Conservation (phyloP, 2,888 invertebrate genomes). For the Maniola hyperantus region DNA sequence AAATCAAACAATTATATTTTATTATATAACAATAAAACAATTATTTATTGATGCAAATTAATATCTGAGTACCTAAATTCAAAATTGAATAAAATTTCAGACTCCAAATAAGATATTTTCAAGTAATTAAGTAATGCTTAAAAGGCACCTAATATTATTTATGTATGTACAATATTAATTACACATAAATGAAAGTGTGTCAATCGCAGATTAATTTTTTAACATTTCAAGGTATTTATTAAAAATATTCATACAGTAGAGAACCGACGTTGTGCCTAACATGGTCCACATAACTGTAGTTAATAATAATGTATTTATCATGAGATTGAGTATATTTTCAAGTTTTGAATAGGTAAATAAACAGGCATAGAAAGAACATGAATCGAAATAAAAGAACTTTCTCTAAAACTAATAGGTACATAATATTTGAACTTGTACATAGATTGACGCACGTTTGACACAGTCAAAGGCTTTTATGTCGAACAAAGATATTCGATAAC, state of each 20-base stretch:
- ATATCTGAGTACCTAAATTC: too few relatives aligned
- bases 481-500: slow-evolving; percentile 40
- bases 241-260: not conserved
- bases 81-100: too few relatives aligned
- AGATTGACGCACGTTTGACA: slow-evolving; percentile 18
- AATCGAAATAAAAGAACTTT: not conserved
- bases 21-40: too few relatives aligned
- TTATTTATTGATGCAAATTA: too few relatives aligned
- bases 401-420: not conserved
- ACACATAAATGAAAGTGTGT: not conserved
- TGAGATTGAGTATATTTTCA: too few relatives aligned
- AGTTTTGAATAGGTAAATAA: not conserved
- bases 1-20: too few relatives aligned
- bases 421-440: slow-evolving; percentile 13
- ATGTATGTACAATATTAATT: not conserved
- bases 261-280: not conserved
- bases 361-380: not conserved
- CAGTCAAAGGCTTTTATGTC: slow-evolving; percentile 14
- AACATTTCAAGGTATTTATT: not conserved
- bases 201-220: not conserved
- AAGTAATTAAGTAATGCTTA: not conserved
- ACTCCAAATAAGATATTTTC: too few relatives aligned
- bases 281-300: too few relatives aligned
- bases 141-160: not conserved
- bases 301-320: too few relatives aligned